These are phyloP conservation scores for Vespertilio murinus DNA, from an alignment of 2,797 vertebrate species.

Conservation along the genomic window DNA sequence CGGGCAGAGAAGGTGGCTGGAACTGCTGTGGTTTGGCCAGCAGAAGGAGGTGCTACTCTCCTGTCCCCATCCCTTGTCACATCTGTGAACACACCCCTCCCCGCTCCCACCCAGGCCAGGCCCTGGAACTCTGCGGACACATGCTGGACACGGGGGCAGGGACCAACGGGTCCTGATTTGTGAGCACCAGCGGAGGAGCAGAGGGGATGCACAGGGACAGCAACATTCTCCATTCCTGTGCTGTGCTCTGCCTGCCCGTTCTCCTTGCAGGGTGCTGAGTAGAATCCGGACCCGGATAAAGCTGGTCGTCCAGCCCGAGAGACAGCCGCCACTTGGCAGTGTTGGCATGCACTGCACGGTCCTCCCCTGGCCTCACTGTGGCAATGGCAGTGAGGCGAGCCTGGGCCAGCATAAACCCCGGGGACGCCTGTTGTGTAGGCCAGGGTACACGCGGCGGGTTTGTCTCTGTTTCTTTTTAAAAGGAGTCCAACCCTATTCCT, in stretches of 20 bases:
- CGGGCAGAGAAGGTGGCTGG: background rate
- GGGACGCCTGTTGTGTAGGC: background rate
- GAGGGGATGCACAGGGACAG: background rate
- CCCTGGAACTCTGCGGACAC: background rate
- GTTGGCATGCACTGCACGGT: background rate
- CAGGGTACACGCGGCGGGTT: rapidly evolving
- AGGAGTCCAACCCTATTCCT: background rate
- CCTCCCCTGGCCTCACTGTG: background rate
- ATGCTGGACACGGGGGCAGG: rapidly evolving
- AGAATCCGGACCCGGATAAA: background rate
- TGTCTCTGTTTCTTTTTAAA: background rate
- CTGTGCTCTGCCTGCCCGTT: background rate
- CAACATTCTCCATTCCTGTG: too few species aligned
- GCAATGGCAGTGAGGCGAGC: background rate
- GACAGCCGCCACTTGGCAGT: background rate
- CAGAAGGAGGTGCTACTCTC: background rate
- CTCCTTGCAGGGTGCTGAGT: background rate
- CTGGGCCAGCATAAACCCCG: background rate
- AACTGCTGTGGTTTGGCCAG: background rate
- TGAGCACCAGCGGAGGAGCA: background rate
- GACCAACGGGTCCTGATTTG: background rate
- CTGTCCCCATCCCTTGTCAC: too few species aligned
- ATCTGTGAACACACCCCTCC: background rate
- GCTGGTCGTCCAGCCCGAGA: background rate
- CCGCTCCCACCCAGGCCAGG: rapidly evolving